Conservation (phyloP, 2,797 vertebrate genomes). For the Knipowitschia caucasica region DNA sequence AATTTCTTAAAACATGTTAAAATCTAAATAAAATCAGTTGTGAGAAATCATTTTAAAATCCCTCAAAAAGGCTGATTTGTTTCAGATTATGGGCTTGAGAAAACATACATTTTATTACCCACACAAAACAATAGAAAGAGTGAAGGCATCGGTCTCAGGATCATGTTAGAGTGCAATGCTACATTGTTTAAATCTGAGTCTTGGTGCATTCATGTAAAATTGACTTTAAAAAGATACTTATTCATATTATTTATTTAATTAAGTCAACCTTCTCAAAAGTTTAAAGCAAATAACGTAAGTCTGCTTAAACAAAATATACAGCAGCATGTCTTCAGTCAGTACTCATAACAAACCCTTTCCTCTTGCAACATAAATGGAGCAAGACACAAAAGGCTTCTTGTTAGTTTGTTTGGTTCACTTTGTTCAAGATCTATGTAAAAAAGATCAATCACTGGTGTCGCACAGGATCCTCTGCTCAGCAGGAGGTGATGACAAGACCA, state of each 20-base stretch:
- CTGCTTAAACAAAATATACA: neutral
- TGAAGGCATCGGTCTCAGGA: slow-evolving; percentile 51
- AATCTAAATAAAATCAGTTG: neutral
- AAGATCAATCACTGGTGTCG: neutral
- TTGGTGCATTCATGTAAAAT: slow-evolving; percentile 29
- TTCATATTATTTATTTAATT: neutral
- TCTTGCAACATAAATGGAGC: slow-evolving; percentile 29
- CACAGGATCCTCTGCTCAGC: neutral
- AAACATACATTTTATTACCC: slow-evolving; percentile 23
- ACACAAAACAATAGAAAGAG: slow-evolving; percentile 34
- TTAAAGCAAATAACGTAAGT: neutral
- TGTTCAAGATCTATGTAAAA: slow-evolving; percentile 34
- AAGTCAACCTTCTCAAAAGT: neutral
- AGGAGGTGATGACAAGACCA: slow-evolving; percentile 1
- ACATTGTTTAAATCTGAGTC: slow-evolving; percentile 42
- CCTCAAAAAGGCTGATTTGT: slow-evolving; percentile 13
- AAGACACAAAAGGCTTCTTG: slow-evolving; percentile 29
- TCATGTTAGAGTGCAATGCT: slow-evolving; percentile 55
- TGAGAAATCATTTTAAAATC: neutral
- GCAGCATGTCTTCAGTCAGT: neutral
- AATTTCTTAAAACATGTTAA: neutral
- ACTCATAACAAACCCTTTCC: neutral
- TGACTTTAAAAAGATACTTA: neutral
- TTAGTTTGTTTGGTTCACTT: slow-evolving; percentile 28
- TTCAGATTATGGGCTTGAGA: slow-evolving; percentile 39